Conservation (phyloP, 2,797 vertebrate genomes). For the Apogon talboti region DNA sequence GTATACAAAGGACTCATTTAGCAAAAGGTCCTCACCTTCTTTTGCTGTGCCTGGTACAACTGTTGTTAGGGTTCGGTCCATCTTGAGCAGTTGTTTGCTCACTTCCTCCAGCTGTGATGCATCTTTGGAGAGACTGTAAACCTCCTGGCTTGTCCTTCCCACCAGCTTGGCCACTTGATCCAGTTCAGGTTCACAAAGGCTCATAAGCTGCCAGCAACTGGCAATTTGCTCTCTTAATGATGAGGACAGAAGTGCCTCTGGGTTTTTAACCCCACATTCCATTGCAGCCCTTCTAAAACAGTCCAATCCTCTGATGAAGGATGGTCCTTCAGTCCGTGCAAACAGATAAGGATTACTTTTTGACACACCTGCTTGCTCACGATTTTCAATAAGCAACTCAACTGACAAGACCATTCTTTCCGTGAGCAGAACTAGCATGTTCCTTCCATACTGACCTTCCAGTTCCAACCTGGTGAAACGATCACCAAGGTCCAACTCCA, state of each 20-base stretch:
- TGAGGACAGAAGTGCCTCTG: conserved; percentile 73
- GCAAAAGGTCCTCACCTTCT: conserved; percentile 60
- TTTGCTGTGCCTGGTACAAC: conserved; percentile 27
- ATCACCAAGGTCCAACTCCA: conserved; percentile 74
- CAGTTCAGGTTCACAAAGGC: conserved; percentile 68
- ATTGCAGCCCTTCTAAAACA: conserved; percentile 75
- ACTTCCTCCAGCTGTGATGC: conserved; percentile 70
- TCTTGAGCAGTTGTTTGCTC: conserved; percentile 71
- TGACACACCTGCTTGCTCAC: conserved; percentile 71
- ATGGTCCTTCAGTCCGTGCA: conserved; percentile 79
- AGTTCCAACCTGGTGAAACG: conserved; percentile 75
- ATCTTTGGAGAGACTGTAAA: conserved; percentile 60
- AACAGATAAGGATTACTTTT: conserved; percentile 78
- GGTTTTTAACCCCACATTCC: conserved; percentile 78
- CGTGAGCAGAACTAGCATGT: conserved; percentile 78
- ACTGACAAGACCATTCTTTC: conserved; percentile 74
- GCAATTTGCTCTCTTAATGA: conserved; percentile 77
- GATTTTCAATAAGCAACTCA: conserved; percentile 69
- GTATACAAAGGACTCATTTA: neutral
- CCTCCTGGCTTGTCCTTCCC: conserved; percentile 62
- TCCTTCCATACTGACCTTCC: conserved; percentile 79
- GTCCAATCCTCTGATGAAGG: conserved; percentile 78
- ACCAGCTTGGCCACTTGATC: conserved; percentile 69
- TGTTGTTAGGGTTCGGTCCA: conserved; percentile 58
- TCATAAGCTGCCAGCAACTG: conserved; percentile 80